A percentile compares a stretch with the other conserved stretches of the same genome.
Conservation (phyloP, 2,113 vertebrate genomes). For the Dicaeum eximium region DNA sequence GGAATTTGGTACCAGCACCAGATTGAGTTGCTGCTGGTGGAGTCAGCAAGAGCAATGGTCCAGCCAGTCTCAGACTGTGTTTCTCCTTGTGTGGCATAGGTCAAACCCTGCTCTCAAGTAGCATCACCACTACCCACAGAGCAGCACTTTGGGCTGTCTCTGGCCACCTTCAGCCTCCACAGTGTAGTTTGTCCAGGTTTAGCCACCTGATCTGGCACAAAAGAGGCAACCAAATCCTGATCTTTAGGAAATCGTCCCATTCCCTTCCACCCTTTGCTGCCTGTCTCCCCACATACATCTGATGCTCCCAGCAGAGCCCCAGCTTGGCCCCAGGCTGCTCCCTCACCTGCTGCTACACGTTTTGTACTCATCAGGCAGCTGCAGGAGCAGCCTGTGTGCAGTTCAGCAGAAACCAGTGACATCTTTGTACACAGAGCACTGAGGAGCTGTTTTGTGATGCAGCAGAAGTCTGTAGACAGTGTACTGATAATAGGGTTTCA, state of each 20-base stretch:
- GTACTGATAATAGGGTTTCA: conserved; percentile 56
- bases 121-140: background rate
- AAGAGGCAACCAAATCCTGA: background rate
- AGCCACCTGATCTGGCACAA: background rate
- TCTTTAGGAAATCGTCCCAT: background rate
- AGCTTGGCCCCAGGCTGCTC: background rate
- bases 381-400: background rate
- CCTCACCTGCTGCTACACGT: background rate
- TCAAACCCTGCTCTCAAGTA: background rate
- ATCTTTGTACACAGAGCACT: background rate
- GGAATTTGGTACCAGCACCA: background rate
- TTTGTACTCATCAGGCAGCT: background rate
- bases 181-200: background rate
- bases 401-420: conserved; percentile 13
- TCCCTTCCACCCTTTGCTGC: background rate
- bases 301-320: background rate
- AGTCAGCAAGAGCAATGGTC: background rate
- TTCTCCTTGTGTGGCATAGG: accelerated
- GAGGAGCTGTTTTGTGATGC: conserved; percentile 34
- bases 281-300: accelerated
- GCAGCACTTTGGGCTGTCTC: accelerated
- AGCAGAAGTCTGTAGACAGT: background rate
- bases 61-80: background rate
- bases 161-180: background rate
- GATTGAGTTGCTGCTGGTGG: background rate